Conservation (phyloP, 1,140 invertebrate species). For the Cepaea nemoralis region DNA sequence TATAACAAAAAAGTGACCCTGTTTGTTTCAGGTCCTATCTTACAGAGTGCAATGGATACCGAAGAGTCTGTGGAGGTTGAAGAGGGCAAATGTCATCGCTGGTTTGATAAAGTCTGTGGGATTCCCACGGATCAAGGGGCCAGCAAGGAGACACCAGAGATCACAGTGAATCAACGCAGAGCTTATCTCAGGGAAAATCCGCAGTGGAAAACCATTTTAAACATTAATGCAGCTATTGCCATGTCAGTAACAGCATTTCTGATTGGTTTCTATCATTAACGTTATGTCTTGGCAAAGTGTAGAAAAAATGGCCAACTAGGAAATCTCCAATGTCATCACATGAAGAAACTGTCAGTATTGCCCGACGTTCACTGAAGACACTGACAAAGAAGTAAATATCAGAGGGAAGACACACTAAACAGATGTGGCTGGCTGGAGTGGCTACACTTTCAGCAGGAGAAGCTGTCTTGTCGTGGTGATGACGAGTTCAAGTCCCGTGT, state of each 20-base stretch:
- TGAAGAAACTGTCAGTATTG: too few relatives aligned
- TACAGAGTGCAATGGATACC: background rate
- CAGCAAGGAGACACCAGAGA: constrained; percentile 44
- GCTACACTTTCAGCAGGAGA: too few relatives aligned
- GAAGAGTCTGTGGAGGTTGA: background rate
- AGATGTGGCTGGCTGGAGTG: too few relatives aligned
- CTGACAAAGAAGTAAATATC: too few relatives aligned
- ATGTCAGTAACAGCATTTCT: constrained; percentile 53
- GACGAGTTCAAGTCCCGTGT: too few relatives aligned
- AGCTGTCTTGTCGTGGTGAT: too few relatives aligned
- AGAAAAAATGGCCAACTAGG: too few relatives aligned
- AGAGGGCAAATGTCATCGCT: constrained; percentile 38
- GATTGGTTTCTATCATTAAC: constrained; percentile 50
- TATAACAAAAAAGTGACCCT: background rate
- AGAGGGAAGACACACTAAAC: too few relatives aligned
- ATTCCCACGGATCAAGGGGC: constrained; percentile 41
- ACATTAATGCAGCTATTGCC: constrained; percentile 54
- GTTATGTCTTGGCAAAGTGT: too few relatives aligned
- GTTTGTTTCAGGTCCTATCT: background rate
- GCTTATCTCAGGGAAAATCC: constrained; percentile 49
- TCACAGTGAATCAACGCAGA: constrained; percentile 44
- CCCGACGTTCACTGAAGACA: too few relatives aligned
- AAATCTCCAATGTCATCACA: too few relatives aligned
- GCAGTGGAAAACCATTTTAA: constrained; percentile 49
- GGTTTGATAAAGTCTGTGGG: constrained; percentile 50